These are phyloP conservation scores for Halisarca cf. caerulea DNA, from an alignment of 37 sponge, comb jelly and placozoan genomes.

Conservation along the genomic window DNA sequence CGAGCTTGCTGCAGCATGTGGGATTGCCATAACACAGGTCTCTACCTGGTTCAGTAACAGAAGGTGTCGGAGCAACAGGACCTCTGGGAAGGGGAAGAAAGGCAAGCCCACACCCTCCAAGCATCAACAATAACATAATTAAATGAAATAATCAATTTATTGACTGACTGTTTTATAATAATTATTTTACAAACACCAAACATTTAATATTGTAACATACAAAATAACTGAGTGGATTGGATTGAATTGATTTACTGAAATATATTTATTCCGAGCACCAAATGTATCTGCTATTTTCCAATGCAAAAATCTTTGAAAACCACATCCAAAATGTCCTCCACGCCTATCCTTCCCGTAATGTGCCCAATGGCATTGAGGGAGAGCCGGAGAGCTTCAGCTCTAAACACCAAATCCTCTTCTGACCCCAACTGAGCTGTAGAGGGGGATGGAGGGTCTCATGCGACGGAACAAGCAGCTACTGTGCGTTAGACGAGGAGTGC, in stretches of 20 bases:
- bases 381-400: slow-evolving; percentile 80
- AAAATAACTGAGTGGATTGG: neutral
- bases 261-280: neutral
- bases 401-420: slow-evolving; percentile 44
- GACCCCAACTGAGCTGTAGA: neutral
- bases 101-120: neutral
- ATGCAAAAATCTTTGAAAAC: slow-evolving; percentile 89
- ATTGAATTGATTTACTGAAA: neutral
- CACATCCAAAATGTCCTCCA: slow-evolving; percentile 81
- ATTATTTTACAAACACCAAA: neutral
- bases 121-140: neutral
- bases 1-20: slow-evolving; percentile 42
- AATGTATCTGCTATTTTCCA: slow-evolving; percentile 79
- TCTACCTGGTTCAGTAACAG: slow-evolving; percentile 58
- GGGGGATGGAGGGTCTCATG: too few species aligned
- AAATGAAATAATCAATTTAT: neutral
- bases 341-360: slow-evolving; percentile 76
- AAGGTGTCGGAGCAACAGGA: slow-evolving; percentile 31
- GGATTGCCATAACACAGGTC: slow-evolving; percentile 53
- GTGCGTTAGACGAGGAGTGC: too few species aligned
- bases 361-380: slow-evolving; percentile 66
- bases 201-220: neutral
- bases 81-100: neutral
- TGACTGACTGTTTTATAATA: neutral
- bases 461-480: too few species aligned